A percentile compares a stretch with the other conserved stretches of the same genome.
phyloP scores from a whole-genome alignment of 2,113 vertebrate species.

The Colaptes auratus region DNA sequence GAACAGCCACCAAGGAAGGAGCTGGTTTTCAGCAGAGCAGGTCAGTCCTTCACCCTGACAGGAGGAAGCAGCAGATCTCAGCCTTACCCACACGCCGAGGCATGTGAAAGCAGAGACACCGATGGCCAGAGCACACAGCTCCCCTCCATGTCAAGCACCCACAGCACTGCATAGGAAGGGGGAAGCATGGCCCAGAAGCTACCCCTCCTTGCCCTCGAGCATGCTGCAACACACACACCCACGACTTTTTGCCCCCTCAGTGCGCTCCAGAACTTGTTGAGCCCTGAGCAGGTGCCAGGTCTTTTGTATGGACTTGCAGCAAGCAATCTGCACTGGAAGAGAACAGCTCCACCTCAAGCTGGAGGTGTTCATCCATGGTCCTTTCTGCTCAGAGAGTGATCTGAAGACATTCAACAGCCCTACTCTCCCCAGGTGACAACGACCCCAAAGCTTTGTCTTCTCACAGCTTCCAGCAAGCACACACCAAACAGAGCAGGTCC shows the following conservation, averaged over 20 bases:
- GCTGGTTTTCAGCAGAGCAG: neutral
- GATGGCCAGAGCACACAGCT: neutral
- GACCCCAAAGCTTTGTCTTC: neutral
- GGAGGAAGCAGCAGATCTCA: neutral
- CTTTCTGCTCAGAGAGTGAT: neutral
- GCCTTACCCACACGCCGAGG: rapidly evolving
- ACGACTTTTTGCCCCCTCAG: rapidly evolving
- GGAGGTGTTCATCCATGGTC: neutral
- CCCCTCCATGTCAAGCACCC: rapidly evolving
- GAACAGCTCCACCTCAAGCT: neutral
- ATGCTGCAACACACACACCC: neutral
- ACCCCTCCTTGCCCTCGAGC: neutral
- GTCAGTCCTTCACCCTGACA: rapidly evolving
- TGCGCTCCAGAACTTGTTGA: neutral
- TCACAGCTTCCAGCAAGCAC: neutral
- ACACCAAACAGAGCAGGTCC: neutral
- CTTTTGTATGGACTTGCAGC: neutral
- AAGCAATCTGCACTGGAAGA: neutral
- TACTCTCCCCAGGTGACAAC: neutral
- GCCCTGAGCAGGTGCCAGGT: neutral
- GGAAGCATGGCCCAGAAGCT: neutral
- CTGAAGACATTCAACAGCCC: neutral
- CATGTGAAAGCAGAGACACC: rapidly evolving
- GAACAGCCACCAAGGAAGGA: neutral
- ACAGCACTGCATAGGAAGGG: neutral